Conservation (phyloP, 2,797 vertebrate genomes). For the Sparus aurata region DNA sequence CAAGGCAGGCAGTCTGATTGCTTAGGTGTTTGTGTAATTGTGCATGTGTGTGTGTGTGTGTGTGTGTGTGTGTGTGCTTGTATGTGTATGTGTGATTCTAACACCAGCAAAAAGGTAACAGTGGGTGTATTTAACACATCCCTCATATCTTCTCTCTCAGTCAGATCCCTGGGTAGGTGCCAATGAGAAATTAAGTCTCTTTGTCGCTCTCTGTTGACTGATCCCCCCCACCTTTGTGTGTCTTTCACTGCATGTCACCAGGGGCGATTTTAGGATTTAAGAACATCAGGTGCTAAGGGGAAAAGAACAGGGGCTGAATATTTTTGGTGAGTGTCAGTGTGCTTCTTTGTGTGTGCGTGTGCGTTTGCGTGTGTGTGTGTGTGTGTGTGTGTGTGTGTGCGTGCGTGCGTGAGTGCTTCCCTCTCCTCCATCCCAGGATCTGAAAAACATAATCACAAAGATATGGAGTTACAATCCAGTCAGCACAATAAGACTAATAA, state of each 20-base stretch:
- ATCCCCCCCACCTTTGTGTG: background rate
- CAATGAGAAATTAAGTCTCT: slow-evolving; percentile 5
- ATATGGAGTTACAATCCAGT: no score
- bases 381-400: no score
- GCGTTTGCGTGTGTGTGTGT: no score
- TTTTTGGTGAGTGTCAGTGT: no score
- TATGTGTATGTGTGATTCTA: slow-evolving; percentile 3
- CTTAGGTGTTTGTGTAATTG: background rate
- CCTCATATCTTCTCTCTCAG: background rate
- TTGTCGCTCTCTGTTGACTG: background rate
- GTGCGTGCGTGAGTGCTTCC: no score
- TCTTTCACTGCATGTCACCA: background rate
- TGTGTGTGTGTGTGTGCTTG: slow-evolving; percentile 8
- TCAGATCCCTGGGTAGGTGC: slow-evolving; percentile 13
- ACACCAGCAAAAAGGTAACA: background rate
- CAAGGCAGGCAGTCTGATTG: slow-evolving; percentile 6
- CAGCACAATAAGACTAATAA: no score
- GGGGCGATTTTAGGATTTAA: no score
- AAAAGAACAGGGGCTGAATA: no score
- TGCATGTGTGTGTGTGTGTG: background rate
- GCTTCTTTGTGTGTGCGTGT: no score
- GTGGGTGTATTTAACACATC: slow-evolving; percentile 22
- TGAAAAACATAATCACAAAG: no score
- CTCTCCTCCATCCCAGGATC: no score
- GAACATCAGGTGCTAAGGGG: no score